phyloP scores from a whole-genome alignment of 2,888 invertebrate species.

The Nebria brevicollis region DNA sequence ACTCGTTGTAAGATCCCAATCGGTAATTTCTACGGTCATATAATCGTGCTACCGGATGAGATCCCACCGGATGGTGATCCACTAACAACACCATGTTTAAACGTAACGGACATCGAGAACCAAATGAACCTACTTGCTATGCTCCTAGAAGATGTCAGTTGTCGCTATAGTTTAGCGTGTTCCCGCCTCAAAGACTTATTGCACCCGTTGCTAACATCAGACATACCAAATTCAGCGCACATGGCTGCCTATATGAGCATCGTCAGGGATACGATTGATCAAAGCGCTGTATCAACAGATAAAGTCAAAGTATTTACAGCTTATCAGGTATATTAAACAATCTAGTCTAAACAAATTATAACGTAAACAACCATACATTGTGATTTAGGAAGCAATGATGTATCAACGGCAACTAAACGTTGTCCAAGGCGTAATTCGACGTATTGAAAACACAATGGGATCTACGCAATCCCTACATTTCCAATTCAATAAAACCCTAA shows the following conservation, averaged over 20 bases:
- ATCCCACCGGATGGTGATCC: constrained; percentile 62
- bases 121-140: constrained; percentile 75
- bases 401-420: constrained; percentile 91
- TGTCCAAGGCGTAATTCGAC: constrained; percentile 78
- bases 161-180: constrained; percentile 83
- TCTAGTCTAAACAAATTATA: too few relatives aligned
- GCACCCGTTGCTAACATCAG: constrained; percentile 80
- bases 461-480: constrained; percentile 49
- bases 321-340: constrained; percentile 61
- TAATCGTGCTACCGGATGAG: constrained; percentile 75
- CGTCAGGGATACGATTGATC: constrained; percentile 56
- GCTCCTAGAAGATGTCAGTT: constrained; percentile 82
- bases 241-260: constrained; percentile 82
- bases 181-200: constrained; percentile 84
- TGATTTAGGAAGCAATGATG: constrained; percentile 79
- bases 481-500: constrained; percentile 51
- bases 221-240: constrained; percentile 83
- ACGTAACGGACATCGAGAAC: constrained; percentile 63
- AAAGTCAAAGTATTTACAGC: constrained; percentile 65
- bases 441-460: constrained; percentile 72
- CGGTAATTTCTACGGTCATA: constrained; percentile 94
- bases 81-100: constrained; percentile 55
- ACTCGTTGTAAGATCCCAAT: constrained; percentile 90
- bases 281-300: constrained; percentile 55
- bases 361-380: background rate